phyloP scores from a whole-genome alignment of 2,113 vertebrate genomes.

The Oncorhynchus kisutch region DNA sequence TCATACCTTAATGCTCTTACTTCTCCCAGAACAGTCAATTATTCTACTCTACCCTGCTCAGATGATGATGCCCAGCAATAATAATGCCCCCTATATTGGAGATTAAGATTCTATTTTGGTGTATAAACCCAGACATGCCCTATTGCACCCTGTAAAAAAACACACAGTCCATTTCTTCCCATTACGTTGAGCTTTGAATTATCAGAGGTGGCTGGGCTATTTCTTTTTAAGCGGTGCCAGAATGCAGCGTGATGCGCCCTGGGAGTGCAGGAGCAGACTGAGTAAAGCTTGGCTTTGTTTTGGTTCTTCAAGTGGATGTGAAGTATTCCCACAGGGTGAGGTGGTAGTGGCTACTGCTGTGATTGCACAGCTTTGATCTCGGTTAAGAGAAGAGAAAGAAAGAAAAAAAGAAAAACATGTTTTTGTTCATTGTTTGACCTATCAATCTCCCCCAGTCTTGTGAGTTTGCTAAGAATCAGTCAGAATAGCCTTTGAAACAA shows the following conservation, averaged over 20 bases:
- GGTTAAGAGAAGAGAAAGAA: not conserved
- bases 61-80: constrained; percentile 73
- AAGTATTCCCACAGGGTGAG: constrained; percentile 2
- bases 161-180: constrained; percentile 77
- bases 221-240: constrained; percentile 28
- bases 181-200: constrained; percentile 75
- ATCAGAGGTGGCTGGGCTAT: constrained; percentile 54
- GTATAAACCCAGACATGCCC: constrained; percentile 82
- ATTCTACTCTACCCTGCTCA: constrained; percentile 79
- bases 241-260: constrained; percentile 1
- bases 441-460: not conserved
- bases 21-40: constrained; percentile 84
- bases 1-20: constrained; percentile 68
- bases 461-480: not conserved
- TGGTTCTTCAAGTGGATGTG: constrained; percentile 1
- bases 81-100: constrained; percentile 74
- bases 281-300: constrained; percentile 3
- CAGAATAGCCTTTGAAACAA: not conserved
- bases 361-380: constrained; percentile 1
- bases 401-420: not conserved
- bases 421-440: constrained; percentile 2
- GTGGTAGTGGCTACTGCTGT: not conserved
- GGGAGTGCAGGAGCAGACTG: not conserved
- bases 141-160: constrained; percentile 75
- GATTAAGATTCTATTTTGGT: constrained; percentile 85